These are phyloP conservation scores for Ectemnius cavifrons DNA, from an alignment of 2,888 invertebrate species.

Conservation along the genomic window DNA sequence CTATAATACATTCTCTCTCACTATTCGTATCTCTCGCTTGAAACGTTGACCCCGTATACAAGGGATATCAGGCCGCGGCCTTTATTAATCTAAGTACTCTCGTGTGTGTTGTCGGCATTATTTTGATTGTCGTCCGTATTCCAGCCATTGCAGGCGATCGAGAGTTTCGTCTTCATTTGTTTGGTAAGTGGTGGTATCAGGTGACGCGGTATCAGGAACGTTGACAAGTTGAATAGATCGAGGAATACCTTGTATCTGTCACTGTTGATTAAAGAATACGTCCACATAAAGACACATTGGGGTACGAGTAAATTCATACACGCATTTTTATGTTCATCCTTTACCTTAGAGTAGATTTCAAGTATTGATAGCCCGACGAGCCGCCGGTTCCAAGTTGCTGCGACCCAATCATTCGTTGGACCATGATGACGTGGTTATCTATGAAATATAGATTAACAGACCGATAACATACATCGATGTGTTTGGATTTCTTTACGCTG, in stretches of 20 bases:
- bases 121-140: slow-evolving; percentile 71
- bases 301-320: neutral
- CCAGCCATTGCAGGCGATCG: slow-evolving; percentile 81
- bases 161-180: slow-evolving; percentile 88
- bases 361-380: slow-evolving; percentile 98
- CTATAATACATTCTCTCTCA: neutral
- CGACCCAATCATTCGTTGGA: slow-evolving; percentile 98
- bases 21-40: neutral
- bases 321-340: too few species aligned
- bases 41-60: too few species aligned
- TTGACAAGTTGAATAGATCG: slow-evolving; percentile 97
- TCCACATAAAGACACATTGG: too few species aligned
- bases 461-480: too few species aligned
- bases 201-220: slow-evolving; percentile 94
- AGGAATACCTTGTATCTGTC: slow-evolving; percentile 99
- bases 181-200: slow-evolving; percentile 93
- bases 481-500: too few species aligned
- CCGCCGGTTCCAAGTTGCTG: slow-evolving; percentile 98
- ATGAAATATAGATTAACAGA: slow-evolving; percentile 50
- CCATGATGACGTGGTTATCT: slow-evolving; percentile 99
- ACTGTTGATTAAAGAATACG: slow-evolving; percentile 79
- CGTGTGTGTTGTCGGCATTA: slow-evolving; percentile 62
- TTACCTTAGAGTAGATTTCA: slow-evolving; percentile 96
- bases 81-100: slow-evolving; percentile 26
- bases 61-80: too few species aligned